Evolutionary conservation across 2,797 vertebrate species (phyloP).

Genomic region (Hydrocynus forskahlii): DNA sequence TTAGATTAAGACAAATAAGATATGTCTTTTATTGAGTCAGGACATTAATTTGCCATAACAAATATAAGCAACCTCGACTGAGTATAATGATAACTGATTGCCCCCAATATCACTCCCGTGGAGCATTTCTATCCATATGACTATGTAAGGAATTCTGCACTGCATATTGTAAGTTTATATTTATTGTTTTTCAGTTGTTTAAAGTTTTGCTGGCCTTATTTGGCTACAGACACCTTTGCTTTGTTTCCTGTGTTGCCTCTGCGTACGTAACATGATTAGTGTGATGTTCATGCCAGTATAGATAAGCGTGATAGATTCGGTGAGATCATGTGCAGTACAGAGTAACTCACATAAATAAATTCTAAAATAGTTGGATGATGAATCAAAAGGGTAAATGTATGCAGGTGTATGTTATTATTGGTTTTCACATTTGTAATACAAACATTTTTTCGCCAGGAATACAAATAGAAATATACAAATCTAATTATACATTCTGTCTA

Average conservation of each 20-base stretch:
- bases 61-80: neutral
- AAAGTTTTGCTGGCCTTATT: conserved; percentile 11
- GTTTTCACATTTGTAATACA: neutral
- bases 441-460: neutral
- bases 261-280: conserved; percentile 38
- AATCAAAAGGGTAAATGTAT: neutral
- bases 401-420: conserved; percentile 4
- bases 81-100: neutral
- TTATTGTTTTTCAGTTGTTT: conserved; percentile 29
- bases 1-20: neutral
- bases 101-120: neutral
- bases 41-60: neutral
- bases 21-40: no score
- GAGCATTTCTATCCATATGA: neutral
- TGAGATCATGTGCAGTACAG: conserved; percentile 25
- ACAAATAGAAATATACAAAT: neutral
- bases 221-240: conserved; percentile 23
- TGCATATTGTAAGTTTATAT: conserved; percentile 7
- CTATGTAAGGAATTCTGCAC: conserved; percentile 20
- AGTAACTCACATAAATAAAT: conserved; percentile 2
- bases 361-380: neutral
- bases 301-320: conserved; percentile 37
- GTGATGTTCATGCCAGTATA: conserved; percentile 27
- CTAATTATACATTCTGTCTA: neutral
- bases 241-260: conserved; percentile 40